Percentiles rank a stretch among this genome's conserved stretches.
Evolutionary conservation across 2,113 vertebrate genomes (phyloP).

Genomic region (Lagenorhynchus albirostris): DNA sequence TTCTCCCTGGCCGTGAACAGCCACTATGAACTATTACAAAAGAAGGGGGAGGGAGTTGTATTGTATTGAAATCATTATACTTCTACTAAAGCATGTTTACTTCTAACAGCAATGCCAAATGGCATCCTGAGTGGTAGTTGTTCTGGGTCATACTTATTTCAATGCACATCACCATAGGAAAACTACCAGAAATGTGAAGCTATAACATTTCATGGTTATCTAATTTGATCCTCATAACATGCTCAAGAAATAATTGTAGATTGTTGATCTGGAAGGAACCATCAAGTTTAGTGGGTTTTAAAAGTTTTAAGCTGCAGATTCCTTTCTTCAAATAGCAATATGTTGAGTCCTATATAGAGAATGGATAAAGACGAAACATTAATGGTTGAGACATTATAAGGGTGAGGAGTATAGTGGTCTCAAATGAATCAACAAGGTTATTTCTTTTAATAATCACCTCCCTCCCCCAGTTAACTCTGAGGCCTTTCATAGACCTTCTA

Average conservation of each 20-base stretch:
- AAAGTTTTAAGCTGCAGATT: background rate
- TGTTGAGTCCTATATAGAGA: background rate
- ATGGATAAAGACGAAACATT: background rate
- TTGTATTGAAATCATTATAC: background rate
- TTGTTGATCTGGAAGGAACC: background rate
- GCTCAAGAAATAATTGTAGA: background rate
- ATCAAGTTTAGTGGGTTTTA: background rate
- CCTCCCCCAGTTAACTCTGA: background rate
- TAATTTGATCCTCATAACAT: background rate
- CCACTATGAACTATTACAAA: background rate
- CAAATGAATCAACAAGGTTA: background rate
- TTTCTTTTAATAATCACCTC: background rate
- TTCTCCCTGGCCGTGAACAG: background rate
- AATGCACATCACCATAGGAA: background rate
- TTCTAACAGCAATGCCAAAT: background rate
- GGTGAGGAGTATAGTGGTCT: background rate
- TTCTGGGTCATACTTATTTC: background rate
- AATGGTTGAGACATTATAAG: background rate
- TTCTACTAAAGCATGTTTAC: background rate
- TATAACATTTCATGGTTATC: background rate
- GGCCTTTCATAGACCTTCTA: background rate
- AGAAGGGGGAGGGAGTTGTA: rapidly evolving
- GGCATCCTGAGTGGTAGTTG: background rate
- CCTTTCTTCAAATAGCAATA: background rate
- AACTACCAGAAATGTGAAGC: background rate